phyloP scores from a whole-genome alignment of 2,888 invertebrate genomes.

The Bursaphelenchus okinawaensis region DNA sequence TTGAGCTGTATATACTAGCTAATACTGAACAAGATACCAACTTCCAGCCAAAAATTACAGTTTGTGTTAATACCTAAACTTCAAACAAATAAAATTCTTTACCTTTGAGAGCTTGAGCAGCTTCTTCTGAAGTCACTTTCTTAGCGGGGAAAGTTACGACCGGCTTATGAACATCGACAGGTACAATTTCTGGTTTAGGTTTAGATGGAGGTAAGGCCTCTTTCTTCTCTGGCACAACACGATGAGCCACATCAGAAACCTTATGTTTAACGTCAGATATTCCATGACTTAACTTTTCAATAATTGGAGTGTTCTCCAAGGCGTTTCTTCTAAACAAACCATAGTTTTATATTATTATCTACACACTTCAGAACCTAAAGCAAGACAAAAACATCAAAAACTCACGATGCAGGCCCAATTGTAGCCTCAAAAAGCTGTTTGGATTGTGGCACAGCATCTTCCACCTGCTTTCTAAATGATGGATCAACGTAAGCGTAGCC shows the following conservation, averaged over 20 bases:
- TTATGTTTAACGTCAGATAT: neutral
- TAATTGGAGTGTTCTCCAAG: neutral
- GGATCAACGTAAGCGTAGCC: constrained; percentile 48
- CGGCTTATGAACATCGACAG: constrained; percentile 43
- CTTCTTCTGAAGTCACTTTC: neutral
- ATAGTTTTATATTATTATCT: too few relatives aligned
- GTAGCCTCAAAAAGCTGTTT: constrained; percentile 39
- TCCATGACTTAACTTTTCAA: neutral
- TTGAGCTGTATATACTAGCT: too few relatives aligned
- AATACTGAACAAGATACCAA: too few relatives aligned
- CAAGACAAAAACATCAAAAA: constrained; percentile 10
- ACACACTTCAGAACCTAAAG: neutral
- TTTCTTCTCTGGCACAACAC: neutral
- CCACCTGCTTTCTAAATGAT: constrained; percentile 39
- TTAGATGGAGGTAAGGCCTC: neutral
- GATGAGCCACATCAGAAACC: neutral
- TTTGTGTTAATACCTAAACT: neutral
- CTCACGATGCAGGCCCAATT: constrained; percentile 38
- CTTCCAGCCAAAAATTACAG: too few relatives aligned
- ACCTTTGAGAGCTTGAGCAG: neutral
- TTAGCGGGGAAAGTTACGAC: constrained; percentile 15
- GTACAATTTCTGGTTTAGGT: constrained; percentile 18
- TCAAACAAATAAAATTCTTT: neutral
- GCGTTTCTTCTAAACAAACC: neutral
- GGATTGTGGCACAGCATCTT: constrained; percentile 35